A percentile compares a stretch with the other conserved stretches of the same genome.
These are phyloP conservation scores for Mormyrops boulengeri DNA, from an alignment of 2,797 vertebrate species.

Conservation along the genomic window DNA sequence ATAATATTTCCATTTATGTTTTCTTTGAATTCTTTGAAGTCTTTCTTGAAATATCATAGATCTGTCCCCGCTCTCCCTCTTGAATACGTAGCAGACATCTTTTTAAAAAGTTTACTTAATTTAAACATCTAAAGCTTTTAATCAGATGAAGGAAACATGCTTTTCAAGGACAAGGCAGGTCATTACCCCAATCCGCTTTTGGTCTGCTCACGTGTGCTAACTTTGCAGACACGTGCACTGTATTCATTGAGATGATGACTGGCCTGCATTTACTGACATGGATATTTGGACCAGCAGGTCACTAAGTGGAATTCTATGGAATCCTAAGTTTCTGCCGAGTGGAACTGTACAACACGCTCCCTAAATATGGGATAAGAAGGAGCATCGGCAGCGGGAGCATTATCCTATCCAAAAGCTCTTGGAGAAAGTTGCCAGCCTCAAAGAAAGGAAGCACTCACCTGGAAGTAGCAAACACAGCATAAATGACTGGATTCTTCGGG, in stretches of 20 bases:
- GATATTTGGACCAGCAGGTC: not conserved
- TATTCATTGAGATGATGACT: not conserved
- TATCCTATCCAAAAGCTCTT: not conserved
- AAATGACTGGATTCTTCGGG: slow-evolving; percentile 90
- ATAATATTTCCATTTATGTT: slow-evolving; percentile 55
- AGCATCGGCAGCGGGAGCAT: not conserved
- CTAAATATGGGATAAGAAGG: slow-evolving; percentile 1
- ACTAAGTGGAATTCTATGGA: slow-evolving; percentile 1
- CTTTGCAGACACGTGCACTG: not conserved
- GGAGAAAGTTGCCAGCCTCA: not conserved
- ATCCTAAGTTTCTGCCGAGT: not conserved
- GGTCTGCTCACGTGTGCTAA: not conserved
- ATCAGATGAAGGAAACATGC: not conserved
- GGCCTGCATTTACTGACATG: not conserved
- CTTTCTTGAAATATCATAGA: not conserved
- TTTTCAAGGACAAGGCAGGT: not conserved
- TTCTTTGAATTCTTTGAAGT: not conserved
- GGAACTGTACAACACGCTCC: not conserved
- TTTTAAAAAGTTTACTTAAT: not conserved
- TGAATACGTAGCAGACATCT: not conserved
- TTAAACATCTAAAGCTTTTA: not conserved
- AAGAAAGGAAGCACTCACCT: slow-evolving; percentile 64
- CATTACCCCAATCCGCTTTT: not conserved
- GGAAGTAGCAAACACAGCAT: slow-evolving; percentile 93
- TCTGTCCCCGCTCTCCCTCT: not conserved